Conservation (phyloP, 2,888 invertebrate genomes). For the Emmelina monodactyla region DNA sequence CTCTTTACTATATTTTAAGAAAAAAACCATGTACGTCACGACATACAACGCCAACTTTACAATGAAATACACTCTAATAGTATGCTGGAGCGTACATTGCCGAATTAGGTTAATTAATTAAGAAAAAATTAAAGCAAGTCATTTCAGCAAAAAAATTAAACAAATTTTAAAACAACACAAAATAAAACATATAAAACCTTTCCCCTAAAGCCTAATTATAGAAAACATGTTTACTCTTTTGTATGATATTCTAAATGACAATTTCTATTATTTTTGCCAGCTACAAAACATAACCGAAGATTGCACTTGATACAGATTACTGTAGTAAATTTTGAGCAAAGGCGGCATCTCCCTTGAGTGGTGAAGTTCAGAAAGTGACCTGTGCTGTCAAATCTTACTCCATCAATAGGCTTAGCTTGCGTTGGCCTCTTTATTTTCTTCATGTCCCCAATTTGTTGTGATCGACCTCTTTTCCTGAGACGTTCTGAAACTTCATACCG, state of each 20-base stretch:
- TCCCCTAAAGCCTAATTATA: not conserved
- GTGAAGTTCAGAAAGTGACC: not conserved
- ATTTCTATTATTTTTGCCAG: not conserved
- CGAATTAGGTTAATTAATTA: no score
- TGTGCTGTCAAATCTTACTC: not conserved
- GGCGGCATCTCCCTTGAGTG: not conserved
- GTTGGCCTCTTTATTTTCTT: not conserved
- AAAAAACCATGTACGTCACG: not conserved
- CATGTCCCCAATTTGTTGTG: not conserved
- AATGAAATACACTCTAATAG: not conserved
- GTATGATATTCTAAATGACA: not conserved
- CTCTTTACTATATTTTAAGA: not conserved
- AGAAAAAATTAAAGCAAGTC: no score
- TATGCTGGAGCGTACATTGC: not conserved
- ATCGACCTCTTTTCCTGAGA: not conserved
- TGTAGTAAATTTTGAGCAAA: not conserved
- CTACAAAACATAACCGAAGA: not conserved
- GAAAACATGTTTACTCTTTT: not conserved
- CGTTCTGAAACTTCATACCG: not conserved
- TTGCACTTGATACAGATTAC: not conserved
- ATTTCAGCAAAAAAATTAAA: no score
- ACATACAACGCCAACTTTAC: not conserved
- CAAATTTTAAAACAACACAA: not conserved
- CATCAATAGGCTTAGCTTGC: not conserved
- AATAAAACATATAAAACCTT: not conserved